These are phyloP conservation scores for Coptodon bakossiorum DNA, from an alignment of 2,113 vertebrate species.

Conservation along the genomic window DNA sequence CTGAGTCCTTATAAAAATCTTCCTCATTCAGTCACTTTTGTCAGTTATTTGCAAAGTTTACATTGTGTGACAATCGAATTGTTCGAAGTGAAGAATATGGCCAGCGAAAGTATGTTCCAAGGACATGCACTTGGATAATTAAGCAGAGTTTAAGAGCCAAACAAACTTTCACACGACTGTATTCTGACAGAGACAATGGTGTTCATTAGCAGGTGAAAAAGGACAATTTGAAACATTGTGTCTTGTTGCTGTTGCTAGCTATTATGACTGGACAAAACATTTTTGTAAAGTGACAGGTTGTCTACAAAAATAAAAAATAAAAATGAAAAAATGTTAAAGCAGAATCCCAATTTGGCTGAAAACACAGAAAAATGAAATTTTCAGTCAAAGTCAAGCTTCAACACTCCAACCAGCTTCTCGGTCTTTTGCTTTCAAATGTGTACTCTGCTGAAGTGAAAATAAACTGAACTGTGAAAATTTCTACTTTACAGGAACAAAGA, in stretches of 20 bases:
- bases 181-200: neutral
- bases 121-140: neutral
- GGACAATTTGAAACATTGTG: neutral
- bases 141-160: neutral
- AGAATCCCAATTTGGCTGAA: neutral
- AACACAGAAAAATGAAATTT: neutral
- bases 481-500: neutral
- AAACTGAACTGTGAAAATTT: neutral
- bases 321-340: neutral
- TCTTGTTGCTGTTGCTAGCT: neutral
- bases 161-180: neutral
- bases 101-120: rapidly evolving
- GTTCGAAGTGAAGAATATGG: neutral
- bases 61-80: neutral
- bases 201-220: neutral
- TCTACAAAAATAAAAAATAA: neutral
- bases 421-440: neutral
- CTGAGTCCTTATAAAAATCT: neutral
- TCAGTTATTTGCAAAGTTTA: neutral
- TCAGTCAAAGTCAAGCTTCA: neutral
- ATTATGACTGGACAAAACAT: neutral
- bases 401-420: neutral
- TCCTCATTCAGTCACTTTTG: neutral
- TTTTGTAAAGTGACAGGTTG: neutral
- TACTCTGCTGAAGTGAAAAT: neutral